A percentile compares a stretch with the other conserved stretches of the same genome.
These are phyloP conservation scores for Drymonia ruficornis DNA, from an alignment of 2,888 invertebrate genomes.

Conservation along the genomic window DNA sequence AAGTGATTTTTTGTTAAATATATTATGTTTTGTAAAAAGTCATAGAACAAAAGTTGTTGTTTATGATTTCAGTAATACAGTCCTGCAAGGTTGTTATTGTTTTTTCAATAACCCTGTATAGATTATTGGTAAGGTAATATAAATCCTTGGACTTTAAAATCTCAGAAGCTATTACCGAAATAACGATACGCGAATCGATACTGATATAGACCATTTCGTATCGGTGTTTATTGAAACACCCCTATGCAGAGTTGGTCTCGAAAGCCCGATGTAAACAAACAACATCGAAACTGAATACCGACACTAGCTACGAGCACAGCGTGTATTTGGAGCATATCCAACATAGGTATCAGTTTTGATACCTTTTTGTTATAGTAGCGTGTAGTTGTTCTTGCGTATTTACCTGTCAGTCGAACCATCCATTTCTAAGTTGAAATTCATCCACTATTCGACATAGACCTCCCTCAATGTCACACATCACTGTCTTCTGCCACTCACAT, in stretches of 20 bases:
- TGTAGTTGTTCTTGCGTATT: background rate
- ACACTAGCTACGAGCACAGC: slow-evolving; percentile 22
- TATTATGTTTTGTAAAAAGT: too few relatives aligned
- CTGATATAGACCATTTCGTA: background rate
- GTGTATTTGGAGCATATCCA: slow-evolving; percentile 47
- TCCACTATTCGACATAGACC: too few relatives aligned
- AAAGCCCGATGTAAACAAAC: slow-evolving; percentile 24
- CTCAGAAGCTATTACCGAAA: background rate
- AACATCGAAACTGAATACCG: slow-evolving; percentile 21
- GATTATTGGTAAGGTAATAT: too few relatives aligned
- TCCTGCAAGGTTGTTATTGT: too few relatives aligned
- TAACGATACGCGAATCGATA: background rate
- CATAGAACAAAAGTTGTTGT: too few relatives aligned
- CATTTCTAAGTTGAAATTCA: too few relatives aligned
- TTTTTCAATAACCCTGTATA: too few relatives aligned
- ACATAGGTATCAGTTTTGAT: slow-evolving; percentile 21
- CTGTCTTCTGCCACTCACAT: too few relatives aligned
- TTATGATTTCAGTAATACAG: too few relatives aligned
- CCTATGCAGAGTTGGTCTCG: slow-evolving; percentile 18
- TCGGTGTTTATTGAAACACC: slow-evolving; percentile 2
- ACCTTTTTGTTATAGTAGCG: background rate
- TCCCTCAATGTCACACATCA: too few relatives aligned
- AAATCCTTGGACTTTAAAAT: background rate
- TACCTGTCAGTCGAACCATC: too few relatives aligned
- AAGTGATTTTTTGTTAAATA: too few relatives aligned